A percentile compares a stretch with the other conserved stretches of the same genome.
phyloP scores from a whole-genome alignment of 1,140 invertebrate species.

The Anthonomus grandis region DNA sequence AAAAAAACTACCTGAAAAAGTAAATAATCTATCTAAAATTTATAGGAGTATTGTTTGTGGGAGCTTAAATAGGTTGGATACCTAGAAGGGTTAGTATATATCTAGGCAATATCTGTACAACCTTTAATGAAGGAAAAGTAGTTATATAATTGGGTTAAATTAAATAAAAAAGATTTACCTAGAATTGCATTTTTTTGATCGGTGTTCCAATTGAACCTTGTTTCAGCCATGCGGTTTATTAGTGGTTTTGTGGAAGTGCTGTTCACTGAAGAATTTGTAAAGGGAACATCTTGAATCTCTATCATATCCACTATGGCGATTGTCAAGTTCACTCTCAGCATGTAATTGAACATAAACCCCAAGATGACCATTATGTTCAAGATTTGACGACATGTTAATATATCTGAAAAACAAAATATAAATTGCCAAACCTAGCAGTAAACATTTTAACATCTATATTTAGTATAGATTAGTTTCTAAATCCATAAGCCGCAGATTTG shows the following conservation, averaged over 20 bases:
- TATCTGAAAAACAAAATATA: constrained; percentile 38
- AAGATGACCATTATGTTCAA: constrained; percentile 80
- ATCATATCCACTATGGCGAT: constrained; percentile 89
- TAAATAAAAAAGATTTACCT: constrained; percentile 48
- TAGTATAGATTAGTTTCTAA: too few relatives aligned
- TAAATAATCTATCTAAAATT: too few relatives aligned
- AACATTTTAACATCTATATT: too few relatives aligned
- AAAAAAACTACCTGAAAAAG: constrained; percentile 64
- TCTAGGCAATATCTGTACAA: background rate
- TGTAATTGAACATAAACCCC: constrained; percentile 86
- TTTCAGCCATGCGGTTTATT: constrained; percentile 22
- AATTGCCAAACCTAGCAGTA: too few relatives aligned
- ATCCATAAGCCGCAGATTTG: too few relatives aligned
- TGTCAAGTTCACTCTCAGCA: constrained; percentile 82
- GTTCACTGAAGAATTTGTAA: constrained; percentile 45
- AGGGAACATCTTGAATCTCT: too few relatives aligned
- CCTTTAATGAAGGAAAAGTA: background rate
- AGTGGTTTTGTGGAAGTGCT: constrained; percentile 12
- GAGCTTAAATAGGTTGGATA: too few relatives aligned
- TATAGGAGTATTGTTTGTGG: too few relatives aligned
- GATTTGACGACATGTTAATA: constrained; percentile 70
- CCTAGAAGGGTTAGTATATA: too few relatives aligned
- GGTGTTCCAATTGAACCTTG: constrained; percentile 28
- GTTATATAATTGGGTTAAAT: background rate
- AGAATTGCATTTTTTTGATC: constrained; percentile 72